Evolutionary conservation across 64 coral and sea anemone species (phyloP), one percentile per base, ranked within the genome.

Genomic region (Dendrophyllia cribrosa): DNA sequence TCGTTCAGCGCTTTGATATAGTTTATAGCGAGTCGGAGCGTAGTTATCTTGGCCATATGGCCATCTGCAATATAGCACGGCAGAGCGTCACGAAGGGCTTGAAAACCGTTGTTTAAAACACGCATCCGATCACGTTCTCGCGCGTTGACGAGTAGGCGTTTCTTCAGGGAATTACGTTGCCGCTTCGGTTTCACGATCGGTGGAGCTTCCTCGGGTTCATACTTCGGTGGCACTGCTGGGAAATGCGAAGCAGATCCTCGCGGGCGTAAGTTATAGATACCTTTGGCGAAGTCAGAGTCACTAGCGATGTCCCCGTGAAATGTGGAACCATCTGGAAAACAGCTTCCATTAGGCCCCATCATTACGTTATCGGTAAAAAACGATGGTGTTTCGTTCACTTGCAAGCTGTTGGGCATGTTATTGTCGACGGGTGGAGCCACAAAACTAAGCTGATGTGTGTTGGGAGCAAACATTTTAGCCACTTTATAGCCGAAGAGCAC

Each of bases 41-140:
- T 99, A 45, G 97, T 99, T 88, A 99, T 99, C 84, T 99, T 99
- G 1, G 97, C 94, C 87, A 99, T 99, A 74, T 99, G 97, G n/a
- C 97, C 97, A 53, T 99, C 97, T 13, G 97, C 97, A 49, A 99
- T 99, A 53, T 99, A 99, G 62, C 97, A 99, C 7, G 97, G 97
- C 47, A 99, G 76, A 6, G 97, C 97, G 55, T 99, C 94, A 15
- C 97, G 84, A 34, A 99, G 91, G 26, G 88, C 87, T 55, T 99
- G 94, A 65, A 99, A 99, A 58, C 90, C 97, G 51, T 95, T 95
- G 85, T 99, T 99, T 8, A 99, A 51, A 20, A 93, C 91, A 25
- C 94, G 87, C 97, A 99, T 99, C 20, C 97, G 91, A 14, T 99
- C 97, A 43, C 97, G 76, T 50, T 99, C 97, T 4, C 97, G 82